These are phyloP conservation scores for Zapus hudsonius DNA, from an alignment of 2,113 vertebrate species.

Conservation along the genomic window DNA sequence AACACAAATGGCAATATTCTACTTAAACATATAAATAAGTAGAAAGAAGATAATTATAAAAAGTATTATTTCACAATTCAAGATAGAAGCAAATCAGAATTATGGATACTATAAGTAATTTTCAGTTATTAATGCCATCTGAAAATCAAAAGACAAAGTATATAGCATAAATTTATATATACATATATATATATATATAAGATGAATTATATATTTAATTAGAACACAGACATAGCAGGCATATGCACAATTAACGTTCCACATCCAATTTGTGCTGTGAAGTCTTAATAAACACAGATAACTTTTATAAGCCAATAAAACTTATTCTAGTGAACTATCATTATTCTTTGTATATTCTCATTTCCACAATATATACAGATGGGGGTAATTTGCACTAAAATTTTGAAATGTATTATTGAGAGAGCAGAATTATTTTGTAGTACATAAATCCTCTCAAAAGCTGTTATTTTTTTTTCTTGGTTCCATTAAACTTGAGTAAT, in stretches of 20 bases:
- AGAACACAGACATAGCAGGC: not conserved
- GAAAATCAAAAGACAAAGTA: too few relatives aligned
- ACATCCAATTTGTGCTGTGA: not conserved
- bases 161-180: too few relatives aligned
- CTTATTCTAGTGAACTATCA: not conserved
- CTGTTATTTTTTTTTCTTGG: not conserved
- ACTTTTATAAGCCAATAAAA: slow-evolving; percentile 33
- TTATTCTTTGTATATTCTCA: not conserved
- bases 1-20: not conserved
- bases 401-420: not conserved
- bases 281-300: not conserved
- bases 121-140: too few relatives aligned
- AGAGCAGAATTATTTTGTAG: not conserved
- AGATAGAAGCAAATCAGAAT: not conserved
- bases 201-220: not conserved
- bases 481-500: not conserved
- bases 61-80: not conserved
- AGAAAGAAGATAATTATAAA: not conserved
- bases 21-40: not conserved
- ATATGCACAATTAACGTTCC: not conserved
- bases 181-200: too few relatives aligned
- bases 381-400: slow-evolving; percentile 14
- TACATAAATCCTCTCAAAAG: not conserved
- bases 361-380: not conserved
- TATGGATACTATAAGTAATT: not conserved